Evolutionary conservation across 2,113 vertebrate species (phyloP), one percentile per base, ranked within the genome.

Genomic region (Saguinus imperator): DNA sequence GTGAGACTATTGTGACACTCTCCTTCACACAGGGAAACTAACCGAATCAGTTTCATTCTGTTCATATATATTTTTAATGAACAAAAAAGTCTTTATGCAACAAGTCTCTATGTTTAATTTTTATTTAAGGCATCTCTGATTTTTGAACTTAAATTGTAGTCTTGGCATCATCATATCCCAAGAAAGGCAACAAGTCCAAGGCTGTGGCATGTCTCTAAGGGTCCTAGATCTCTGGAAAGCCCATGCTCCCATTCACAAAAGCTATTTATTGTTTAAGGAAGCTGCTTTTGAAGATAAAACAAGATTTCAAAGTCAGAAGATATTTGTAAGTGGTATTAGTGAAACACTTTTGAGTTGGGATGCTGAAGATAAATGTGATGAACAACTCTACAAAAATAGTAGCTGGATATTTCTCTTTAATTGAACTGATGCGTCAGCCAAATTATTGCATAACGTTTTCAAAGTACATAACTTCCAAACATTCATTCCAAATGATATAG

Each of bases 391-490:
- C 9, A 70, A 61, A 94, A 89, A 37, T 85, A 89, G 72, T 40
- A 82, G 5, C 23, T n/a, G 9, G 17, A 23, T 92, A 68, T 50
- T 95, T 96, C 66, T 94, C 83, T 88, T 81, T 89, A 66, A 40
- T 40, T 57, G 23, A 92, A 89, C 9, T 43, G 9, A 79, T 40
- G 20, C 81, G 18, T 73, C 9, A 52, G 48, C 35, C 8, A 14
- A 89, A 17, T 92, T 61, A 85, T 55, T 50, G 27, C 13, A 40
- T 82, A 68, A 76, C 13, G 79, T 83, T 95, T 85, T 58, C 8
- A 73, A 72, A 82, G 27, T 90, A 87, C 58, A 45, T 0, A 43
- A 1, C 93, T 89, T 50, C 27, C 80, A 45, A 96, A 61, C 21
- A 91, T 90, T 68, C n/a, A 75, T 64, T 91, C 79, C 17, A 95